Evolutionary conservation across 2,888 invertebrate genomes (phyloP).

Genomic region (Cylindroiulus punctatus): DNA sequence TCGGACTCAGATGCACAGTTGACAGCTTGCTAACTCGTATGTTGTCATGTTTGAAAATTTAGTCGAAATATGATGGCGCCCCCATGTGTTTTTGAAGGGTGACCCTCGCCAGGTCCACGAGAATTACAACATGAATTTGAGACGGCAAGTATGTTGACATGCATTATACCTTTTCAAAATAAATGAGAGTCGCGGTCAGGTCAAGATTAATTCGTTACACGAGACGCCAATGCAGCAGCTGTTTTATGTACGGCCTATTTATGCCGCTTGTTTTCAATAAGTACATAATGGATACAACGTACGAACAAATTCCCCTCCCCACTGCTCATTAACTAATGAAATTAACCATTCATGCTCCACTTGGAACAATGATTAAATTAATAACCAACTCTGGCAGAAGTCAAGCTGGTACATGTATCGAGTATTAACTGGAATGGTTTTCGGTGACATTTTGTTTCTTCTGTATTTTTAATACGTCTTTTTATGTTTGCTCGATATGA

Average conservation of each 20-base stretch:
- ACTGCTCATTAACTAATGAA: background rate
- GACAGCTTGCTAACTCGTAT: no score
- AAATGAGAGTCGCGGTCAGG: background rate
- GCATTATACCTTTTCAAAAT: background rate
- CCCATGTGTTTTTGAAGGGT: background rate
- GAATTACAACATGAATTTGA: no score
- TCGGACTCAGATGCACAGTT: no score
- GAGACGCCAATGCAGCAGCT: background rate
- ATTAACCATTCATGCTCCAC: constrained; percentile 6
- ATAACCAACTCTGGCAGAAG: background rate
- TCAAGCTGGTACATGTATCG: background rate
- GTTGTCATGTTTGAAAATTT: no score
- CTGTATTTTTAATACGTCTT: background rate
- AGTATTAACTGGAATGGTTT: background rate
- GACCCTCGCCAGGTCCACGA: background rate
- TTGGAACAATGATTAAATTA: background rate
- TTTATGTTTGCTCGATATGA: no score
- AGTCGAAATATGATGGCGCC: no score
- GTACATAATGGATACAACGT: background rate
- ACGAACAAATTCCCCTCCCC: background rate
- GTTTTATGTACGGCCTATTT: background rate
- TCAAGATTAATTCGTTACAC: background rate
- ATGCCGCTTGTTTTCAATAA: background rate
- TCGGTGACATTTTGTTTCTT: background rate
- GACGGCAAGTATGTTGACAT: background rate